Conservation (phyloP, 2,888 invertebrate species). For the Protonemura montana region DNA sequence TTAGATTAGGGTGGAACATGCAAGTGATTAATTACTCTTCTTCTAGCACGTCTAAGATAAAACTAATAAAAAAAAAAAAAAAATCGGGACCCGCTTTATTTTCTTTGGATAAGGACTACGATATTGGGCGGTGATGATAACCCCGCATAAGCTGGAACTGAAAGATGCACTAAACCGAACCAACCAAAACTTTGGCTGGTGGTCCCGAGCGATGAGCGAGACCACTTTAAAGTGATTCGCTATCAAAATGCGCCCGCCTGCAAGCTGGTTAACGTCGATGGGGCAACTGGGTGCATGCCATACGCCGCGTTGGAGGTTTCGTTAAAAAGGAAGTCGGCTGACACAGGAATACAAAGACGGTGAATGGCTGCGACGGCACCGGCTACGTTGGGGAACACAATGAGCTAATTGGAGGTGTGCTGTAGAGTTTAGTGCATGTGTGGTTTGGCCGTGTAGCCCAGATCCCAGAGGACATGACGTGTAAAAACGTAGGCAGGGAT, state of each 20-base stretch:
- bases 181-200: neutral
- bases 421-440: neutral
- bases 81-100: conserved; percentile 4
- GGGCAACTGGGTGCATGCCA: neutral
- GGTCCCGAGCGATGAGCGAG: neutral
- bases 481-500: neutral
- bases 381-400: neutral
- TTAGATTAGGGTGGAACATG: neutral
- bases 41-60: neutral
- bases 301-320: neutral
- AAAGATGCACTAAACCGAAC: neutral
- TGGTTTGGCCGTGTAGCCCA: neutral
- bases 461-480: neutral
- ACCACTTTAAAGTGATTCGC: neutral
- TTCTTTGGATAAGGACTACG: conserved; percentile 31
- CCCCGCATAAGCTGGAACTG: neutral
- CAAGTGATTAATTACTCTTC: conserved; percentile 36
- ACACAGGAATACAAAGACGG: neutral
- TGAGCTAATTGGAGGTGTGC: conserved; percentile 12
- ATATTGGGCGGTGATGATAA: neutral
- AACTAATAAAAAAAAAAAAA: conserved; percentile 31
- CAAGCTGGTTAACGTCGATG: neutral
- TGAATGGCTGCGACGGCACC: neutral
- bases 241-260: neutral
- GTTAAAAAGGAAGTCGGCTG: neutral